Percentiles rank a stretch among this genome's conserved stretches.
Conservation (phyloP, 1,140 invertebrate species). For the Campoletis sonorensis region DNA sequence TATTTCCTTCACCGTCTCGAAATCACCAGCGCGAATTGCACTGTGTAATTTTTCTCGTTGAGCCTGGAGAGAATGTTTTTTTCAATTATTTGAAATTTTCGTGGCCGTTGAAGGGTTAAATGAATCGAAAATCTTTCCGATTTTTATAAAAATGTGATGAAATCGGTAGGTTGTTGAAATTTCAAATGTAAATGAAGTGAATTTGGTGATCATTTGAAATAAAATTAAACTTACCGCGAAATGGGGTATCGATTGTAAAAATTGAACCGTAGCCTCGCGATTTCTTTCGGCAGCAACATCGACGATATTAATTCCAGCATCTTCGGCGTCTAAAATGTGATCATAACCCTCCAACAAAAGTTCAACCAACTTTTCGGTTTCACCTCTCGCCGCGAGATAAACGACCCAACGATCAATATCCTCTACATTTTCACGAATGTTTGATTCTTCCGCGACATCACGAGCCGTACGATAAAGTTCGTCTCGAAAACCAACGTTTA, state of each 20-base stretch:
- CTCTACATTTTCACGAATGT: conserved; percentile 86
- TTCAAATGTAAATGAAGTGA: too few species aligned
- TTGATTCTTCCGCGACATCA: conserved; percentile 88
- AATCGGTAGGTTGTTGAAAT: too few species aligned
- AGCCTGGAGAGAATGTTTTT: conserved; percentile 75
- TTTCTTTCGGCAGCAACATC: conserved; percentile 82
- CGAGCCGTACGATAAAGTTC: conserved; percentile 89
- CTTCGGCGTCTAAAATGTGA: conserved; percentile 88
- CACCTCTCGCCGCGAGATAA: conserved; percentile 85
- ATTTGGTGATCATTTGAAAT: conserved; percentile 29
- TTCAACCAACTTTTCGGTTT: conserved; percentile 86
- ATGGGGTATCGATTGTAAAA: conserved; percentile 81
- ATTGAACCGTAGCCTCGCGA: conserved; percentile 81
- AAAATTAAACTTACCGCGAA: conserved; percentile 81
- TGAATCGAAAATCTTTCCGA: too few species aligned
- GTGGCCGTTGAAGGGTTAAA: too few species aligned
- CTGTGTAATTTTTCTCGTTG: conserved; percentile 86
- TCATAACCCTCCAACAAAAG: conserved; percentile 91
- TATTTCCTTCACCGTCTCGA: conserved; percentile 79
- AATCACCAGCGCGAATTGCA: conserved; percentile 83
- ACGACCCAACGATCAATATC: conserved; percentile 90
- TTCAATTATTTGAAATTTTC: too few species aligned
- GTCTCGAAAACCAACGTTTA: conserved; percentile 88
- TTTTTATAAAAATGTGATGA: too few species aligned
- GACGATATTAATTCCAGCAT: conserved; percentile 82